Percentiles rank a stretch among this genome's conserved stretches.
These are phyloP conservation scores for Nasonia giraulti DNA, from an alignment of 1,140 invertebrate genomes.

Conservation along the genomic window DNA sequence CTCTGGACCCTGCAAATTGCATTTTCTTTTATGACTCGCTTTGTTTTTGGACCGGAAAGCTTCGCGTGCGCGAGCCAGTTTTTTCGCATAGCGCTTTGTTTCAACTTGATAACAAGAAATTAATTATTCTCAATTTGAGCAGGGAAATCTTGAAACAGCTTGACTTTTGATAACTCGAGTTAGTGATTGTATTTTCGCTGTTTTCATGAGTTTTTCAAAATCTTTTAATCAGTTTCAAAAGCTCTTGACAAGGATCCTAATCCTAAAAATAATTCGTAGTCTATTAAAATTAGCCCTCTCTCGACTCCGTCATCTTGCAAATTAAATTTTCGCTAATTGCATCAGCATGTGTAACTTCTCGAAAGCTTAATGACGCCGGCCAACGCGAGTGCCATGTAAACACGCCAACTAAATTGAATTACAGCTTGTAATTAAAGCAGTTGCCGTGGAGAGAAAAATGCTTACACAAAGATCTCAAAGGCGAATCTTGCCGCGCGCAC, in stretches of 20 bases:
- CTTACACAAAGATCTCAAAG: background rate
- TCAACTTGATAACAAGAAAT: slow-evolving; percentile 28
- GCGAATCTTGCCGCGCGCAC: background rate
- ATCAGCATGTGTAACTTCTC: background rate
- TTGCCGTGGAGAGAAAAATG: background rate
- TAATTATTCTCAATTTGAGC: slow-evolving; percentile 11
- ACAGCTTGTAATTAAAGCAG: slow-evolving; percentile 1
- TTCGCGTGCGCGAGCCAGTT: background rate
- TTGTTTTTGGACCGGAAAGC: slow-evolving; percentile 20
- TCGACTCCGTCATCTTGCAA: background rate
- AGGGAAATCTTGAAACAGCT: background rate
- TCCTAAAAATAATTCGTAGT: too few species aligned
- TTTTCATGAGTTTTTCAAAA: background rate
- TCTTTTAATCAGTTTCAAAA: background rate
- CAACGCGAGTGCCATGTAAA: background rate
- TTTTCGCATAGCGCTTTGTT: background rate
- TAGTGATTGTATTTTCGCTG: background rate
- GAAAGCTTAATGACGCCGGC: background rate
- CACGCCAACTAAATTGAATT: background rate
- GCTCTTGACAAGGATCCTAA: too few species aligned
- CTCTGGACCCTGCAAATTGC: slow-evolving; percentile 30
- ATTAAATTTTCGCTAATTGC: background rate
- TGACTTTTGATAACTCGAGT: background rate
- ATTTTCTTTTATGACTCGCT: slow-evolving; percentile 23
- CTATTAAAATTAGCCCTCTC: too few species aligned